Evolutionary conservation across 2,113 vertebrate species (phyloP).

Genomic region (Chinchilla lanigera): DNA sequence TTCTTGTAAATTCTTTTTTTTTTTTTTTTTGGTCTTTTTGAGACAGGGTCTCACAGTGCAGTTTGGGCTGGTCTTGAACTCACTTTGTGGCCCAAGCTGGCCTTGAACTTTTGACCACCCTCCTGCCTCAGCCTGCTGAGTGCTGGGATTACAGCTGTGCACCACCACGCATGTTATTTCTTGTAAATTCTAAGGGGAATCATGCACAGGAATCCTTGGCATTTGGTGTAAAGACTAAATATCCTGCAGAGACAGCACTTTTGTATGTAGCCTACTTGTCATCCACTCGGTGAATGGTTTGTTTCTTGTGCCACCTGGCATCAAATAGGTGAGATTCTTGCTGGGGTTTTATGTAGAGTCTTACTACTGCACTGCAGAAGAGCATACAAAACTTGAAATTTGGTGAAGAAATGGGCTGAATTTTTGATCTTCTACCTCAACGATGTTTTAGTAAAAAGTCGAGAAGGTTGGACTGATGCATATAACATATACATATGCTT

Average conservation of each 20-base stretch:
- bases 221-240: constrained; percentile 64
- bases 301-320: constrained; percentile 76
- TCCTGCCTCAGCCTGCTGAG: too few relatives aligned
- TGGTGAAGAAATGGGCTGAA: constrained; percentile 11
- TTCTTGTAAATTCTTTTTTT: constrained; percentile 26
- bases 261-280: constrained; percentile 68
- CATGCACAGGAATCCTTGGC: constrained; percentile 74
- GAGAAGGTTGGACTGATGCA: background rate
- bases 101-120: too few relatives aligned
- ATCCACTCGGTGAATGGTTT: constrained; percentile 73
- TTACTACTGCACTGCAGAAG: constrained; percentile 46
- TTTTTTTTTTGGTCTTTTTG: background rate
- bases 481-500: background rate
- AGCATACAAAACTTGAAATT: constrained; percentile 36
- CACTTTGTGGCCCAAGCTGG: too few relatives aligned
- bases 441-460: constrained; percentile 29
- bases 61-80: too few relatives aligned
- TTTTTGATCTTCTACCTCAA: constrained; percentile 21
- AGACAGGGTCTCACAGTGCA: too few relatives aligned
- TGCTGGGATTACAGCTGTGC: too few relatives aligned
- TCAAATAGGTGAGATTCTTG: constrained; percentile 75
- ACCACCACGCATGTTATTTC: background rate
- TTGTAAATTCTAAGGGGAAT: constrained; percentile 58
- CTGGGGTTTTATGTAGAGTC: constrained; percentile 68
- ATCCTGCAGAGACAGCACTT: constrained; percentile 73